Base-by-base conservation (phyloP, 2,797 vertebrate species). In the Tarsius wallacei region DNA sequence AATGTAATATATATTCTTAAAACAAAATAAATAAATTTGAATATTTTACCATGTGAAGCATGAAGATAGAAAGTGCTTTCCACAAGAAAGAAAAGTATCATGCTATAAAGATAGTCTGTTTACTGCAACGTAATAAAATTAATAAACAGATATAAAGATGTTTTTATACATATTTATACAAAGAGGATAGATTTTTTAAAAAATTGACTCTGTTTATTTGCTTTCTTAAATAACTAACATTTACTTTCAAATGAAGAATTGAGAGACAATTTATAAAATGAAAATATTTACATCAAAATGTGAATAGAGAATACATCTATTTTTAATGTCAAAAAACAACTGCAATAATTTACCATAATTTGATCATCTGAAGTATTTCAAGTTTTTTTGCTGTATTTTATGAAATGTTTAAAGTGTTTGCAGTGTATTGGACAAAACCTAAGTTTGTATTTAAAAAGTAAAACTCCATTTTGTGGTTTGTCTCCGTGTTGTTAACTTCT, bases 1-100 rank as follows among this genome's bases (percentile, higher is more conserved):
- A 95, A 84, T 49, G 6, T 73, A 86, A 85, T n/a, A 78, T 66
- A 86, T 21, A 86, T 63, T 81, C 49, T 87, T 94, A 49, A 93
- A 31, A 0, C 6, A 73, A 92, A 92, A 42, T 5, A 42, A 42
- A 28, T 87, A 95, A 80, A 85, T 93, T 86, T 55, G 28, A 88
- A 55, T 26, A 92, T 22, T 74, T 96, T 83, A 66, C 12, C 19
- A 33, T 83, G 2, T 68, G 31, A 91, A 70, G 3, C 33, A 70
- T 68, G n/a, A 63, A 10, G 4, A 87, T 85, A 90, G 10, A 94
- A 78, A 80, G 33, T 74, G 3, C 55, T 86, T 91, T 96, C 15
- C 85, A 68, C 3, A 95, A 77, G 36, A 85, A 91, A 22, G 74
- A 76, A 66, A 77, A 51, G 28, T 63, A 55, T 64, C 70, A 87